A percentile compares a stretch with the other conserved stretches of the same genome.
These are phyloP conservation scores for Corticium candelabrum DNA, from an alignment of 37 sponge, comb jelly and placozoan species.

Conservation along the genomic window DNA sequence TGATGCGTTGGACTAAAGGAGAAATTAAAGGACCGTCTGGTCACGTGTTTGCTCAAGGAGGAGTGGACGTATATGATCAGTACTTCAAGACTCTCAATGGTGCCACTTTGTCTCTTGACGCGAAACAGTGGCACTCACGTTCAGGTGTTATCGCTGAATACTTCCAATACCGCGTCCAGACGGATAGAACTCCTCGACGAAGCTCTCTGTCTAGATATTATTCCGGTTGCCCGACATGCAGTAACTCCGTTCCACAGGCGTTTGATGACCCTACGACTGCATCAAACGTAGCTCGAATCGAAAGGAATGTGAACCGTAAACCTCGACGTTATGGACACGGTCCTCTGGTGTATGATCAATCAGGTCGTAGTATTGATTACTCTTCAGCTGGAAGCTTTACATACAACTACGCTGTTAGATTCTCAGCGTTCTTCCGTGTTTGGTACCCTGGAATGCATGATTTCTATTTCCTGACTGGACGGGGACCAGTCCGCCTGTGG, in stretches of 20 bases:
- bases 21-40: not conserved
- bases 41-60: not conserved
- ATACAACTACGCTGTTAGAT: constrained; percentile 8
- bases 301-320: not conserved
- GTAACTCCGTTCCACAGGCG: not conserved
- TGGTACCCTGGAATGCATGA: not conserved
- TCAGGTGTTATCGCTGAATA: constrained; percentile 8
- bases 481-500: not conserved
- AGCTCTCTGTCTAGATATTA: not conserved
- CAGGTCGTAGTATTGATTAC: not conserved
- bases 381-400: not conserved
- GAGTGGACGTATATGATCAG: not conserved
- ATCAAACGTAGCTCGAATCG: not conserved
- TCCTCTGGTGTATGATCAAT: constrained; percentile 10
- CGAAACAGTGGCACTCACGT: not conserved
- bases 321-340: not conserved
- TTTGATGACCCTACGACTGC: not conserved
- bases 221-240: not conserved
- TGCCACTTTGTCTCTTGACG: not conserved
- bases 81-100: not conserved
- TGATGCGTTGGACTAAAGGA: not conserved
- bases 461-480: not conserved
- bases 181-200: not conserved
- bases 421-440: not conserved
- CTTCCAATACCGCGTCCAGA: not conserved